phyloP scores from a whole-genome alignment of 2,797 vertebrate genomes.

The Cyclopterus lumpus region DNA sequence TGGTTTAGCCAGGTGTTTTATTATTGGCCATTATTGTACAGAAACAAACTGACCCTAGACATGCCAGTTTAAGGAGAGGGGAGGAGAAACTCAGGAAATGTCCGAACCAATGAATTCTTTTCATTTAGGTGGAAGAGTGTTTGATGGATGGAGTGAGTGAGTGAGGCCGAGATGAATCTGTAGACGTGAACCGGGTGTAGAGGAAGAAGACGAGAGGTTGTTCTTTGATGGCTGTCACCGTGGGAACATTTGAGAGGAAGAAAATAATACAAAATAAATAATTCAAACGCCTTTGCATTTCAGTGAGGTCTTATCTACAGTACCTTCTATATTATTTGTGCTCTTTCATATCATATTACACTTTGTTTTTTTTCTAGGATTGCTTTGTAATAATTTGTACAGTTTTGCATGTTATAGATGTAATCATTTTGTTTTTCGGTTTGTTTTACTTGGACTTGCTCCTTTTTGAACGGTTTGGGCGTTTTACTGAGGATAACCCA shows the following conservation, averaged over 20 bases:
- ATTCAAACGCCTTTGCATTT: slow-evolving; percentile 84
- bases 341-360: slow-evolving; percentile 91
- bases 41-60: slow-evolving; percentile 51
- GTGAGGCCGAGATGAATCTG: slow-evolving; percentile 9
- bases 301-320: slow-evolving; percentile 87
- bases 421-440: slow-evolving; percentile 89
- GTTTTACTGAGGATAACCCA: slow-evolving; percentile 91
- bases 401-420: slow-evolving; percentile 98
- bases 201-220: neutral
- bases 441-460: slow-evolving; percentile 84
- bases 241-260: slow-evolving; percentile 32
- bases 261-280: slow-evolving; percentile 39
- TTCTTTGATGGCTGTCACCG: slow-evolving; percentile 51
- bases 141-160: slow-evolving; percentile 5
- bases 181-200: slow-evolving; percentile 29
- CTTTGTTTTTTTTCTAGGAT: slow-evolving; percentile 83
- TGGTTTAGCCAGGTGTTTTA: slow-evolving; percentile 45
- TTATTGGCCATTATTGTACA: slow-evolving; percentile 60
- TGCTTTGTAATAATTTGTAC: slow-evolving; percentile 98
- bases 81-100: slow-evolving; percentile 78
- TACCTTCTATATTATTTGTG: slow-evolving; percentile 90
- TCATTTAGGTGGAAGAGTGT: slow-evolving; percentile 43
- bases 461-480: slow-evolving; percentile 87
- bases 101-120: slow-evolving; percentile 74
- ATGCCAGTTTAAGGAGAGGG: slow-evolving; percentile 47